Base-by-base conservation (phyloP, 2,888 invertebrate genomes). In the Dendrolimus pini region DNA sequence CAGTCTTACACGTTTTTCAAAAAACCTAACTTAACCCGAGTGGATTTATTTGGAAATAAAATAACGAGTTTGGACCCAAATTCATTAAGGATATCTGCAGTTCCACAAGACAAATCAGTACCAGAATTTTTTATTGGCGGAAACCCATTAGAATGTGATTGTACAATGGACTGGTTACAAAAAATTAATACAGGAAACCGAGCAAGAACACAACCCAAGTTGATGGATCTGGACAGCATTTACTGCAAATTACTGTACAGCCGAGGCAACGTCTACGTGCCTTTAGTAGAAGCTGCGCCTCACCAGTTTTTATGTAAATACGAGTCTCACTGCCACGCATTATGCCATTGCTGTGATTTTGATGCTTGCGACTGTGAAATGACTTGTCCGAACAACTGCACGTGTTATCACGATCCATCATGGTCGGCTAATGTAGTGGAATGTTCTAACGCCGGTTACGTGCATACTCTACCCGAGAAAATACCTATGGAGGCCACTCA, bases 401-500 rank as follows among this genome's bases (percentile, higher is more conserved):
- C 95, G 58, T 97, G 97, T 83, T 97, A 96, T 86, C 96, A 96
- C 77, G 97, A 97, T 82, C 95, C 96, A 77, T 94, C 95, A 41
- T 97, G 96, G 95, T 93, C 94, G 54, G 95, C 96, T 18, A 96
- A 96, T 85, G 95, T 96, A 55, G 96, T 96, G 56, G 96, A 96
- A 81, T 96, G 96, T 77, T 94, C 95, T 55, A 92, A 90, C 61
- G 93, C 94, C 64, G 94, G 94, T 56, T 95, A 95, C 80, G 86
- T 92, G 56, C 93, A 93, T 72, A 91, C 90, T 72, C 89, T 96
- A 67, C 96, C 96, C 18, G 95, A 95, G 66, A 93, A 94, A 85
- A 95, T 97, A 77, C 97, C 97, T 9, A 97, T 97, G 96, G 96
- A 96, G 78, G 95, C 96, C 61, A 96, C 97, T n/a, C 94, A 96